Evolutionary conservation across 2,888 invertebrate species (phyloP).

Genomic region (Cryptus armator): DNA sequence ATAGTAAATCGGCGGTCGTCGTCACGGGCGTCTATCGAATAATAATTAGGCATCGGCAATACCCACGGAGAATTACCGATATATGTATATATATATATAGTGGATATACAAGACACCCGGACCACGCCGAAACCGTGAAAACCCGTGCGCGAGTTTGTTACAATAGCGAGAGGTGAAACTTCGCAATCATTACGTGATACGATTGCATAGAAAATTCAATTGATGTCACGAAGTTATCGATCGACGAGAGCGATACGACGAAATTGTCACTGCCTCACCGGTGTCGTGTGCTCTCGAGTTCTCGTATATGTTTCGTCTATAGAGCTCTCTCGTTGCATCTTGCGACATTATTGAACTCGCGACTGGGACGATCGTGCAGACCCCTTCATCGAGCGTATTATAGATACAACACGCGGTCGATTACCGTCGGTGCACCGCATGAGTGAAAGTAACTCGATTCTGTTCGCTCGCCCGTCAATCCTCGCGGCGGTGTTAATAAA

Average conservation of each 20-base stretch:
- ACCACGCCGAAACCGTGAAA: conserved; percentile 13
- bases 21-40: conserved; percentile 33
- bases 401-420: conserved; percentile 16
- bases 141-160: conserved; percentile 4
- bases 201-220: conserved; percentile 66
- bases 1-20: conserved; percentile 19
- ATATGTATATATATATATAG: background rate
- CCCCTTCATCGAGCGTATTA: background rate
- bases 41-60: conserved; percentile 32
- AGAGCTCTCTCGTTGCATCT: background rate
- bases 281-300: conserved; percentile 1
- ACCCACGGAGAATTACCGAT: background rate
- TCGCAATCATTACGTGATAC: conserved; percentile 65
- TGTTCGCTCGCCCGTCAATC: conserved; percentile 13
- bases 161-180: conserved; percentile 62
- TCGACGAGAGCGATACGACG: conserved; percentile 38
- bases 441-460: conserved; percentile 69
- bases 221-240: conserved; percentile 62
- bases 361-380: background rate
- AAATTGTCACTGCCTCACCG: conserved; percentile 18
- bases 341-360: conserved; percentile 32
- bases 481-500: conserved; percentile 65
- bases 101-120: background rate
- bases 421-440: conserved; percentile 58
- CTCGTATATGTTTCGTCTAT: conserved; percentile 5